Percentiles rank a stretch among this genome's conserved stretches.
Evolutionary conservation across 2,797 vertebrate species (phyloP).

Genomic region (Sebastes vulpes): DNA sequence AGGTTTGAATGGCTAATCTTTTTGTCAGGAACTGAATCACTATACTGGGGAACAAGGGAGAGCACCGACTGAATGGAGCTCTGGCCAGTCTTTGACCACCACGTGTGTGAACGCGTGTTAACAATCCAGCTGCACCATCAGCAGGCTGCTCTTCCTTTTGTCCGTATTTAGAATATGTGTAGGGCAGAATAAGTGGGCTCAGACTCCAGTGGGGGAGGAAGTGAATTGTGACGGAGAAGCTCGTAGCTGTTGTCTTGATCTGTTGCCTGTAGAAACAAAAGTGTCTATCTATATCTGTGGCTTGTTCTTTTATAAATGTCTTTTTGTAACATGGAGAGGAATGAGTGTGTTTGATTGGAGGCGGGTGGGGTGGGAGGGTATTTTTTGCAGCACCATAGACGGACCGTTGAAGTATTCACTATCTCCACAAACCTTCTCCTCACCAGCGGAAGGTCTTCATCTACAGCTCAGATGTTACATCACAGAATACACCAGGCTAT

Average conservation of each 20-base stretch:
- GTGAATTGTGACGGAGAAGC: not conserved
- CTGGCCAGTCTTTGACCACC: not conserved
- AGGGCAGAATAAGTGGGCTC: not conserved
- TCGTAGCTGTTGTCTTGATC: conserved; percentile 52
- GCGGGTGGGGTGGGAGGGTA: not conserved
- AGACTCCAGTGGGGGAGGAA: not conserved
- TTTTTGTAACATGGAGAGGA: conserved; percentile 59
- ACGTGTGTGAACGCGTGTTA: not conserved
- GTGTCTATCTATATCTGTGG: conserved; percentile 41
- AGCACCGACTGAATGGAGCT: not conserved
- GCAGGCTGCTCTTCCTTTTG: not conserved
- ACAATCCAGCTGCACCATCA: not conserved
- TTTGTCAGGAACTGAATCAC: not conserved
- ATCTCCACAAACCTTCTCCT: not conserved
- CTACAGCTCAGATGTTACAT: not conserved
- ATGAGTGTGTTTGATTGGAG: not conserved
- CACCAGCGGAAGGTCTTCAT: not conserved
- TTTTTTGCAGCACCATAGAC: conserved; percentile 18
- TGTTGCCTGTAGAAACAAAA: conserved; percentile 61
- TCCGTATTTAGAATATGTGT: not conserved
- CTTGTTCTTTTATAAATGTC: conserved; percentile 74
- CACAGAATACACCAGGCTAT: not conserved
- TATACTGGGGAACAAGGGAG: not conserved
- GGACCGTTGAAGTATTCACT: conserved; percentile 28
- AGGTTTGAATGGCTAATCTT: not conserved